Percentiles rank a stretch among this genome's conserved stretches.
Conservation (phyloP, 2,797 vertebrate species). For the Alcedo quadribrachys region DNA sequence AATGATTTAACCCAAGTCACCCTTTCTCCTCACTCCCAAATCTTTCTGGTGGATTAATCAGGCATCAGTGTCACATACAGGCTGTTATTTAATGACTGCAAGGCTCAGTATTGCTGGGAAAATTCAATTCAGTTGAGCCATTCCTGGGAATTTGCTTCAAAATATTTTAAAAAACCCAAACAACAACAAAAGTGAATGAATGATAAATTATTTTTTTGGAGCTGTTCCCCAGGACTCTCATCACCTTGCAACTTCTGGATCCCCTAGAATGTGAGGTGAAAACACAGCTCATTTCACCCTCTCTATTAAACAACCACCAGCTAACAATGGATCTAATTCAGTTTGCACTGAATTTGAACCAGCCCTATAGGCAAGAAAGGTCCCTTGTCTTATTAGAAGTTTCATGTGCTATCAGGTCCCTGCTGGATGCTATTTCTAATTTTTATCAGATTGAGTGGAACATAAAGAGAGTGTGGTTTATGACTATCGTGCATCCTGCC, state of each 20-base stretch:
- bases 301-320: not conserved
- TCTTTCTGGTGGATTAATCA: not conserved
- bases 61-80: not conserved
- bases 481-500: not conserved
- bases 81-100: not conserved
- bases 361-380: slow-evolving; percentile 16
- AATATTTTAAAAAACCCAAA: not conserved
- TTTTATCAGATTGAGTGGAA: slow-evolving; percentile 55
- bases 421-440: slow-evolving; percentile 37
- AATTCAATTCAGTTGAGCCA: not conserved
- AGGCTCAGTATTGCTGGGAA: not conserved
- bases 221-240: not conserved
- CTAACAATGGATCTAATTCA: slow-evolving; percentile 52
- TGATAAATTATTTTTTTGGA: not conserved
- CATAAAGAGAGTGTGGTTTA: slow-evolving; percentile 29
- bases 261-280: not conserved
- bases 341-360: slow-evolving; percentile 36
- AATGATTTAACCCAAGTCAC: not conserved
- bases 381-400: slow-evolving; percentile 48
- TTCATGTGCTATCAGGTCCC: slow-evolving; percentile 33
- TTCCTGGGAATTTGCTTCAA: not conserved
- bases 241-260: not conserved
- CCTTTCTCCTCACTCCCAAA: not conserved
- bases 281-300: slow-evolving; percentile 13
- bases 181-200: not conserved